These are phyloP conservation scores for Apotomis turbidana DNA, from an alignment of 2,888 invertebrate species.

Conservation along the genomic window DNA sequence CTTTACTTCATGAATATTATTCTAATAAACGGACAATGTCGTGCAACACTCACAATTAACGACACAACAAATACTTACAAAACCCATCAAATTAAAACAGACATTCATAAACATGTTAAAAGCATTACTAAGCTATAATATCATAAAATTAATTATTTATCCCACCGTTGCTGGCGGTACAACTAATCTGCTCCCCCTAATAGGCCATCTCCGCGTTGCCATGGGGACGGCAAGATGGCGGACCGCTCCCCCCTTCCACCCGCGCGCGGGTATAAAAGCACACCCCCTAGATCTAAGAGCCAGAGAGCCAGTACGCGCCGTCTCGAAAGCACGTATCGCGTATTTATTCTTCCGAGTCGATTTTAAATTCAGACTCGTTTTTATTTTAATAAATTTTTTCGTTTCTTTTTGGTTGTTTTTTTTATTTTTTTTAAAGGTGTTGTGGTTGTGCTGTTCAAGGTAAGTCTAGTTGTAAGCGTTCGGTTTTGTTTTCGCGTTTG, in stretches of 20 bases:
- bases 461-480: slow-evolving; percentile 57
- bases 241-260: slow-evolving; percentile 62
- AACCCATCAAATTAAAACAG: slow-evolving; percentile 16
- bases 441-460: slow-evolving; percentile 62
- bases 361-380: slow-evolving; percentile 47
- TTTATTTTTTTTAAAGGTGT: slow-evolving; percentile 52
- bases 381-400: slow-evolving; percentile 51
- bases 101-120: slow-evolving; percentile 41
- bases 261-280: slow-evolving; percentile 70
- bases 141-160: slow-evolving; percentile 48
- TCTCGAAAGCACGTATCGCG: slow-evolving; percentile 59
- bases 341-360: slow-evolving; percentile 56
- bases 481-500: not conserved
- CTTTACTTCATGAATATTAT: no score
- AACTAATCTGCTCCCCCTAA: slow-evolving; percentile 81
- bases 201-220: slow-evolving; percentile 82
- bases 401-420: slow-evolving; percentile 49
- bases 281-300: slow-evolving; percentile 57
- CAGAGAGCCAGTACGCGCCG: slow-evolving; percentile 77
- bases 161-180: slow-evolving; percentile 66
- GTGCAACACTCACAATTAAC: not conserved
- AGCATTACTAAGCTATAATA: slow-evolving; percentile 33
- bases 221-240: slow-evolving; percentile 80
- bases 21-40: not conserved
- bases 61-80: not conserved